Evolutionary conservation across 1,140 invertebrate species (phyloP), one percentile per base, ranked within the genome.

Genomic region (Bombus polaris): DNA sequence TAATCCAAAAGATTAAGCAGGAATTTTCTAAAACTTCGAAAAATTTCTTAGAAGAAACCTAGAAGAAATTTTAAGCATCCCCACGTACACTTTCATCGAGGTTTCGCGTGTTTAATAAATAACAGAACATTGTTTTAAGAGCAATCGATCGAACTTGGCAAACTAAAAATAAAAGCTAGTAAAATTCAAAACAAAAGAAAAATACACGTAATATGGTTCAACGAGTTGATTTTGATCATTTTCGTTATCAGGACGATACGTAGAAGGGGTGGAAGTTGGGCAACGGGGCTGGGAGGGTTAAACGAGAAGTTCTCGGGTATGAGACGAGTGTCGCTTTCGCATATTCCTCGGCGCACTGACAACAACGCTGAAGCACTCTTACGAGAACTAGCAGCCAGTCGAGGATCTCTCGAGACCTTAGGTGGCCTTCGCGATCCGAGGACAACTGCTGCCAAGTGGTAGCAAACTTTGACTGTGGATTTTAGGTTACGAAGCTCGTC

Each of bases 351-450:
- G 80, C 79, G 76, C 68, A 89, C 74, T 76, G 74, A 87, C 70
- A 90, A 90, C 88, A 89, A 89, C 88, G 72, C 9, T 89, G 76
- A 32, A 89, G 88, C 59, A 74, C 78, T 74, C 89, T 89, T 68
- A 82, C 75, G 83, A 89, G 88, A 89, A 86, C 89, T 90, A 86
- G 85, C 89, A 89, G 78, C 79, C 89, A 81, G 81, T 85, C 42
- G 70, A 90, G 88, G 89, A 73, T 89, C 89, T 87, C 88, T 90
- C 88, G 88, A 90, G 89, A 81, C 85, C 86, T 83, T 87, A 84
- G 88, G 84, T 89, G 88, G 81, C 89, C 89, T 82, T 87, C 78
- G 81, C 65, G 88, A 89, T 90, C 82, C 88, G 85, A 83, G 80
- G 80, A 88, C 84, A 83, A 89, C 81, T 79, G 81, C 70, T 85